Percentiles rank a stretch among this genome's conserved stretches.
phyloP scores from a whole-genome alignment of 2,113 vertebrate genomes.

The Laticauda colubrina region DNA sequence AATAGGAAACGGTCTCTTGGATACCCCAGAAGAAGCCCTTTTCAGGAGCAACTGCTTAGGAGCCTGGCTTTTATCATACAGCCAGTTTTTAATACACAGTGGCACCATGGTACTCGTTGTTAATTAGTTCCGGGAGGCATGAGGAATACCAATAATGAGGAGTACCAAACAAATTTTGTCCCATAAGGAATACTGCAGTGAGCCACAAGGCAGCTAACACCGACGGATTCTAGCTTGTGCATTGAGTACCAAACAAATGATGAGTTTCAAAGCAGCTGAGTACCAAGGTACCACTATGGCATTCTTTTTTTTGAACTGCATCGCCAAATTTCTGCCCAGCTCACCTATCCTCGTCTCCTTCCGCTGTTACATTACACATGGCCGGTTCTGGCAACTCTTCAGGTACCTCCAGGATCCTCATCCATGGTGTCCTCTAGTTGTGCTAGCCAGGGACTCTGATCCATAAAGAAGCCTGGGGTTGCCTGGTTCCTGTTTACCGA shows the following conservation, averaged over 20 bases:
- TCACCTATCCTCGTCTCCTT: background rate
- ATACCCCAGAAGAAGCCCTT: background rate
- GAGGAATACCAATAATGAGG: background rate
- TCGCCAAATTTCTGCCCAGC: background rate
- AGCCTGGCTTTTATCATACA: background rate
- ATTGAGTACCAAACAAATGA: background rate
- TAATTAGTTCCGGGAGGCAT: background rate
- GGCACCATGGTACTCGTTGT: background rate
- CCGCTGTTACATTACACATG: background rate
- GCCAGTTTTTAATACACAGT: background rate
- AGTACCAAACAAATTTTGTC: background rate
- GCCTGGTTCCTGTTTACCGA: background rate
- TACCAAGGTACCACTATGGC: background rate
- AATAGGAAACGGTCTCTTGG: background rate
- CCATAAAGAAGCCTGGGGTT: background rate
- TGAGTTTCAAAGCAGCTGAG: background rate
- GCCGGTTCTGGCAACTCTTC: background rate
- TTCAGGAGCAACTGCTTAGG: background rate
- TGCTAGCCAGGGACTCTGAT: background rate
- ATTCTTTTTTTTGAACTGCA: background rate
- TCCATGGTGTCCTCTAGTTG: background rate
- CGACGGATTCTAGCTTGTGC: background rate
- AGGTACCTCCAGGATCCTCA: background rate
- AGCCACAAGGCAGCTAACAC: background rate
- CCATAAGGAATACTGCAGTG: background rate